phyloP scores from a whole-genome alignment of 2,797 vertebrate genomes.

The Nyctibius grandis region DNA sequence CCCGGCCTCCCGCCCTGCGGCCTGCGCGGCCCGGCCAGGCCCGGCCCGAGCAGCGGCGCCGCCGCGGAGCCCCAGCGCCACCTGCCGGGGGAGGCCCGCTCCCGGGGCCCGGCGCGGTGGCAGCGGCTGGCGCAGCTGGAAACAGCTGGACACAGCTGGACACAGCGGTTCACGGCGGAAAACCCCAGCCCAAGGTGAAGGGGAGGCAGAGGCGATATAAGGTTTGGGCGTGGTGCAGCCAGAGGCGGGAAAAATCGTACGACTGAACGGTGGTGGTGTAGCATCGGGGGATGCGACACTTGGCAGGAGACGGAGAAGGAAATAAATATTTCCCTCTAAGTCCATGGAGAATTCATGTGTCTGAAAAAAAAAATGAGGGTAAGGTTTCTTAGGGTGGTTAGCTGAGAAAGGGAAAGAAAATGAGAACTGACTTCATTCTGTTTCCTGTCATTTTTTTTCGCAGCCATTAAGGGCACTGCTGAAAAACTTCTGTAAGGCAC shows the following conservation, averaged over 20 bases:
- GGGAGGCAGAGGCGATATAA: fast-evolving
- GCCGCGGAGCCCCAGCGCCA: conserved; percentile 36
- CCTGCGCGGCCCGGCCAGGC: no score
- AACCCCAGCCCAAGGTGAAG: fast-evolving
- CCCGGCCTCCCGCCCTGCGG: no score
- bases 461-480: background rate
- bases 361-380: background rate
- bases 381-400: background rate
- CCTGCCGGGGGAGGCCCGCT: background rate
- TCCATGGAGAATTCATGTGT: fast-evolving
- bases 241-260: background rate
- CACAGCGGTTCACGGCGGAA: background rate
- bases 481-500: background rate
- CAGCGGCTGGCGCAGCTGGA: background rate
- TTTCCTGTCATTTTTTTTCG: background rate
- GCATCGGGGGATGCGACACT: fast-evolving
- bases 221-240: background rate
- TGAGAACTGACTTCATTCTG: background rate
- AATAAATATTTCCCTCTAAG: fast-evolving
- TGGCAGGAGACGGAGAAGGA: no score
- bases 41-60: background rate
- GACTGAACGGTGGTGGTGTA: no score
- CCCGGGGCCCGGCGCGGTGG: background rate
- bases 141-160: background rate
- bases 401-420: background rate